Evolutionary conservation across 2,797 vertebrate species (phyloP).

Genomic region (Euthynnus affinis): DNA sequence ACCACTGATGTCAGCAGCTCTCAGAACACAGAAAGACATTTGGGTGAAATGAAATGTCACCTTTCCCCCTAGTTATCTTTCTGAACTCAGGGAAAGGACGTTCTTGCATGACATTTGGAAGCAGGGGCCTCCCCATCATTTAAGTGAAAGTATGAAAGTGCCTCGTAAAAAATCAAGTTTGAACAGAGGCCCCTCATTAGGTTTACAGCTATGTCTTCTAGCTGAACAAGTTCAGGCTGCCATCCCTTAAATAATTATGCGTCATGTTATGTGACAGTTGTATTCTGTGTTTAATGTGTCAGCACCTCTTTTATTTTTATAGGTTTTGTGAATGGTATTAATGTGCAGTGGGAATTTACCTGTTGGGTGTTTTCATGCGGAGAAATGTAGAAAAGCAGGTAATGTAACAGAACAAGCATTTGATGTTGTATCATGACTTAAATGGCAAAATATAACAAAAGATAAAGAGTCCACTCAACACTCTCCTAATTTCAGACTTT

Average conservation of each 20-base stretch:
- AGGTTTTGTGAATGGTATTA: constrained; percentile 6
- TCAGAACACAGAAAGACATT: constrained; percentile 34
- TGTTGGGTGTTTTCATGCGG: neutral
- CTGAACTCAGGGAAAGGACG: constrained; percentile 13
- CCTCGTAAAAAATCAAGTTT: constrained; percentile 30
- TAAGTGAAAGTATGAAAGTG: constrained; percentile 33
- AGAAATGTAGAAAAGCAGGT: constrained; percentile 7
- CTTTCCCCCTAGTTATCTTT: constrained; percentile 21
- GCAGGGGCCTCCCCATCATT: constrained; percentile 2
- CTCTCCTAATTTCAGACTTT: neutral
- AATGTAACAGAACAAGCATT: neutral
- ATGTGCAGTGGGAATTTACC: constrained; percentile 1
- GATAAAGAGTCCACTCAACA: too few species aligned
- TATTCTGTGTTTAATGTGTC: constrained; percentile 10
- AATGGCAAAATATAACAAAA: neutral
- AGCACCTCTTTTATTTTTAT: constrained; percentile 11
- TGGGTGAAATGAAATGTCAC: constrained; percentile 33
- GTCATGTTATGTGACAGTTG: neutral
- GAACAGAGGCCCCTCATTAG: constrained; percentile 41
- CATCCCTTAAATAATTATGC: constrained; percentile 5
- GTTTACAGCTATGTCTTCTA: constrained; percentile 23
- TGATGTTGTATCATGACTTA: neutral
- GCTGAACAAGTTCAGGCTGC: constrained; percentile 32
- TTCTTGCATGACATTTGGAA: constrained; percentile 14
- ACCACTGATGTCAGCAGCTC: constrained; percentile 18